Percentiles rank a stretch among this genome's conserved stretches.
Evolutionary conservation across 2,888 invertebrate genomes (phyloP).

Genomic region (Lasioglossum zephyrum): DNA sequence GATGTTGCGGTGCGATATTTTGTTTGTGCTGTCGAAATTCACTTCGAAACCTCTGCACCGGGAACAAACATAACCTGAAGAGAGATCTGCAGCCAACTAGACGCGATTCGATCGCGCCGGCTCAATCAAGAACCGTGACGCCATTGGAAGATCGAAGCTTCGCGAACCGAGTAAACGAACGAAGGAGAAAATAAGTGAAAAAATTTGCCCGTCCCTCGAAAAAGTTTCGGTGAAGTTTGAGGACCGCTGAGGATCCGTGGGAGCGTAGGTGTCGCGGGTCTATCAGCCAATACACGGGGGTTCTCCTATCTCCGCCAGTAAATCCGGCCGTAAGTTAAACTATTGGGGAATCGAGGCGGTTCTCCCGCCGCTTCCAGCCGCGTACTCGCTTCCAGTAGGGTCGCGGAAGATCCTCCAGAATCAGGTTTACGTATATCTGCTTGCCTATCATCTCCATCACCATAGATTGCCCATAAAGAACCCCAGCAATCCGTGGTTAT

Average conservation of each 20-base stretch:
- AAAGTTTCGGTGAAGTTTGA: conserved; percentile 68
- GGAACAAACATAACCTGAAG: background rate
- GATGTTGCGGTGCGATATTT: too few relatives aligned
- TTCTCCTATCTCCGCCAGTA: conserved; percentile 82
- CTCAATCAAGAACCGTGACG: background rate
- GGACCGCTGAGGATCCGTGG: conserved; percentile 74
- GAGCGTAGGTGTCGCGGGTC: conserved; percentile 79
- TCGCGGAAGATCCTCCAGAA: conserved; percentile 80
- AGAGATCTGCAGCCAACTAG: background rate
- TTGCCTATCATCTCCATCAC: conserved; percentile 84
- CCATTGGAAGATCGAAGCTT: background rate
- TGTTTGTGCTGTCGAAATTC: too few relatives aligned
- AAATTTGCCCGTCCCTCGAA: background rate
- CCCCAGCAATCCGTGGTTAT: conserved; percentile 83
- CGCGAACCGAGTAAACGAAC: background rate
- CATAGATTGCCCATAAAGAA: conserved; percentile 85
- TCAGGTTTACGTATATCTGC: conserved; percentile 84
- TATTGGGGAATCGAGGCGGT: conserved; percentile 82
- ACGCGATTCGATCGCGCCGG: background rate
- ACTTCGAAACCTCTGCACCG: background rate
- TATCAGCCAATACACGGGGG: conserved; percentile 79
- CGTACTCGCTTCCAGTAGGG: conserved; percentile 68
- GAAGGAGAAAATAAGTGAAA: background rate
- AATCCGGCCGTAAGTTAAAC: conserved; percentile 84
- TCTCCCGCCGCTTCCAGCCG: conserved; percentile 68